Evolutionary conservation across 1,140 invertebrate genomes (phyloP), one percentile per base, ranked within the genome.

Genomic region (Laupala kohalensis): DNA sequence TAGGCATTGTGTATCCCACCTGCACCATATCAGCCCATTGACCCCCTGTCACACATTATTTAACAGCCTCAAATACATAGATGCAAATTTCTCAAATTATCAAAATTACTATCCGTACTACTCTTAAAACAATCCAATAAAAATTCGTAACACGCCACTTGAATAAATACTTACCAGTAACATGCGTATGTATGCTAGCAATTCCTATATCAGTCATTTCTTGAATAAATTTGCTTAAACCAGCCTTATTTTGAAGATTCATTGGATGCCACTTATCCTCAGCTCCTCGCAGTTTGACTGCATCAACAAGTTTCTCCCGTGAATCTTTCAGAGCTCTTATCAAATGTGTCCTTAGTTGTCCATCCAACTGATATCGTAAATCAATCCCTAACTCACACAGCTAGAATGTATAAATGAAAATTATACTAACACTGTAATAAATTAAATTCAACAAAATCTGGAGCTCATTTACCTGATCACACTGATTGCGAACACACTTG

Each of bases 351-450:
- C 89, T 83, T 37, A 97, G 81, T 72, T 92, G 85, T 29, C 88
- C 88, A 76, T 96, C 91, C 68, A 97, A 81, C 76, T 92, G 89
- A 79, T 95, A 96, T 67, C 87, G 86, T 29, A 97, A 81, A 79
- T 95, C 93, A 74, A 95, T 82, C 0, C 93, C 93, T 73, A 90
- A 84, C 62, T 86, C 83, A 26, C 83, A 85, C 30, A 93, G 77
- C 88, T 91, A 71, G 75, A 69, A 53, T 53, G 4, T 19, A 9
- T 53, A 53, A 13, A 53, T 4, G 37, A 13, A 53, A n/a, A n/a
- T n/a, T n/a, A n/a, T n/a, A n/a, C n/a, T n/a, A n/a, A n/a, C n/a
- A n/a, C n/a, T n/a, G n/a, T n/a, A n/a, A n/a, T n/a, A n/a, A n/a
- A n/a, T n/a, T n/a, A n/a, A n/a, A n/a, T n/a, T n/a, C n/a, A n/a